These are phyloP conservation scores for Danio choprae DNA, from an alignment of 2,797 vertebrate genomes.

Conservation along the genomic window DNA sequence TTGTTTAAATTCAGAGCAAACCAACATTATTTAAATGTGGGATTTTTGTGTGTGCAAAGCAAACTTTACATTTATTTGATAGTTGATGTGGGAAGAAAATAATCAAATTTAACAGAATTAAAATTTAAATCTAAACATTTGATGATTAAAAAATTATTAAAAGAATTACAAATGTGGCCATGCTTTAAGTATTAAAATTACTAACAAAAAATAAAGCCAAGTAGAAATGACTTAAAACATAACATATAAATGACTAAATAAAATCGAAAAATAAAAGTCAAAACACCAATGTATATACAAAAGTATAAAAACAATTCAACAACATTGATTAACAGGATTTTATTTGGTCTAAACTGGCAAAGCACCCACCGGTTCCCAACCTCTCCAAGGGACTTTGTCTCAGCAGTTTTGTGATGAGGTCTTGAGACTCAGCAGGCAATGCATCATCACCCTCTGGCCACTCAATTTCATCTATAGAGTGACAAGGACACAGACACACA, in stretches of 20 bases:
- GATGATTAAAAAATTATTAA: not conserved
- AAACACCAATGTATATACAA: not conserved
- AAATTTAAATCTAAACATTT: too few relatives aligned
- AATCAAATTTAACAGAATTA: too few relatives aligned
- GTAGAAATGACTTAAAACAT: not conserved
- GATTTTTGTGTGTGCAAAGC: too few relatives aligned
- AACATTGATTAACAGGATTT: not conserved
- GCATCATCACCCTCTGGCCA: slow-evolving; percentile 95
- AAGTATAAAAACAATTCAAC: not conserved
- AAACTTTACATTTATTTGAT: too few relatives aligned
- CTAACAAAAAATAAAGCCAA: not conserved
- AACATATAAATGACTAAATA: not conserved
- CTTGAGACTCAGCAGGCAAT: slow-evolving; percentile 88
- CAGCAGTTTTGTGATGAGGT: slow-evolving; percentile 88
- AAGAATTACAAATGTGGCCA: not conserved
- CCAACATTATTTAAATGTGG: too few relatives aligned
- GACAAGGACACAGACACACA: slow-evolving; percentile 9
- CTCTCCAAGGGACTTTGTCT: slow-evolving; percentile 90
- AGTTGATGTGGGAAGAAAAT: too few relatives aligned
- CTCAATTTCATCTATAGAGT: slow-evolving; percentile 88
- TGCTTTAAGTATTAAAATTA: not conserved
- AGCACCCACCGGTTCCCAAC: slow-evolving; percentile 86
- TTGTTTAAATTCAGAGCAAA: too few relatives aligned
- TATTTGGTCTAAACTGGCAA: not conserved
- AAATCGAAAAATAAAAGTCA: not conserved